Evolutionary conservation across 35 echinoderm and acorn worm species (phyloP).

Genomic region (Anneissia japonica): DNA sequence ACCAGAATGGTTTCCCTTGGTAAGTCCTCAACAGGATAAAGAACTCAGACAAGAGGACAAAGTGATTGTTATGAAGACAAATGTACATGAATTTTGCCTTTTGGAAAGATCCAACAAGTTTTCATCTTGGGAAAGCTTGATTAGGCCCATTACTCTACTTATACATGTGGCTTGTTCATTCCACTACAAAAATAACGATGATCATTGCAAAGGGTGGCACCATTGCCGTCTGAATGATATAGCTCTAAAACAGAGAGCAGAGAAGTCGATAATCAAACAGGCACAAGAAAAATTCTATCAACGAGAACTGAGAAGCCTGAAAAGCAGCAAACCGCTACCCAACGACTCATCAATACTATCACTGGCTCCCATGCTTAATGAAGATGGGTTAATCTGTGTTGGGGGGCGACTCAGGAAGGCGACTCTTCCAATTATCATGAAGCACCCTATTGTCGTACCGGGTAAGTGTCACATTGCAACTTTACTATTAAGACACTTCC

Average conservation of each 20-base stretch:
- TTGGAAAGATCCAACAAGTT: too few relatives aligned
- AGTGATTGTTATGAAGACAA: not conserved
- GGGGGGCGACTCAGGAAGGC: not conserved
- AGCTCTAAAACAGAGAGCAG: not conserved
- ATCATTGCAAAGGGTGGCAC: not conserved
- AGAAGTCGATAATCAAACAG: not conserved
- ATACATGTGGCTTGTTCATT: not conserved
- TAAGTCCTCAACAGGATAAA: constrained; percentile 7
- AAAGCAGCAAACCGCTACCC: not conserved
- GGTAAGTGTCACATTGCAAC: not conserved
- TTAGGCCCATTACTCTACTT: not conserved
- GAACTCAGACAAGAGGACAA: constrained; percentile 14
- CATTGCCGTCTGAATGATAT: not conserved
- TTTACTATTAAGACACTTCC: constrained; percentile 23
- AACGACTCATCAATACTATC: not conserved
- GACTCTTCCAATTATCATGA: not conserved
- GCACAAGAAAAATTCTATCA: not conserved
- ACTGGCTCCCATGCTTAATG: not conserved
- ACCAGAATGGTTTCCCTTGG: not conserved
- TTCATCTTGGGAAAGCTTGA: not conserved
- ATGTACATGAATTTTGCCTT: not conserved
- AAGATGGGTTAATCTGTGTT: not conserved
- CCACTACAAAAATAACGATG: not conserved
- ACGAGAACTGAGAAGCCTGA: not conserved
- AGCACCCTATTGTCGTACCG: not conserved